Evolutionary conservation across 2,888 invertebrate species (phyloP).

Genomic region (Eupithecia abbreviata): DNA sequence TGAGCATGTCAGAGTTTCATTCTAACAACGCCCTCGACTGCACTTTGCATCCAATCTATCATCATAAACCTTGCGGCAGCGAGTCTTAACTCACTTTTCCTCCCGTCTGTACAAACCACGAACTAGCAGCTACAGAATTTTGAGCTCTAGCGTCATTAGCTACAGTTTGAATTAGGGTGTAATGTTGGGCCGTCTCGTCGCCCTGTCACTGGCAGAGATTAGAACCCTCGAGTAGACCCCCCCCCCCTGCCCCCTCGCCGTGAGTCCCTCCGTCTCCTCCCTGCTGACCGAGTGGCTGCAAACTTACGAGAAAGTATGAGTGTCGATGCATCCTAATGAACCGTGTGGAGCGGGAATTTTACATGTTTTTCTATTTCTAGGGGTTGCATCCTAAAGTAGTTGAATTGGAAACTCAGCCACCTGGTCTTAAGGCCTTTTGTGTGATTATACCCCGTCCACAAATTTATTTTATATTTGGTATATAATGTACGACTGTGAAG

Average conservation of each 20-base stretch:
- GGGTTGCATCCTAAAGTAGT: background rate
- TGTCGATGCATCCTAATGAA: background rate
- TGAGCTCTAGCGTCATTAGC: constrained; percentile 14
- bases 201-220: constrained; percentile 39
- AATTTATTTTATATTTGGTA: too few species aligned
- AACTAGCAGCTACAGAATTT: constrained; percentile 24
- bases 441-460: too few species aligned
- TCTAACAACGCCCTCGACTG: background rate
- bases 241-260: constrained; percentile 12
- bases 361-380: background rate
- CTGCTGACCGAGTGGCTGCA: background rate
- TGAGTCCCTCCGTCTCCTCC: background rate
- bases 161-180: constrained; percentile 25
- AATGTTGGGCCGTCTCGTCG: constrained; percentile 26
- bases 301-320: background rate
- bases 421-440: too few species aligned
- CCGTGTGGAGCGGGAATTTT: background rate
- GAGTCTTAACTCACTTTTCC: constrained; percentile 20
- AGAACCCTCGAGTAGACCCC: constrained; percentile 32
- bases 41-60: constrained; percentile 24
- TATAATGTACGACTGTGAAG: too few species aligned
- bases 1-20: constrained; percentile 7
- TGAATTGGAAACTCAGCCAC: background rate
- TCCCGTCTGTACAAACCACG: constrained; percentile 21
- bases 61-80: constrained; percentile 26